Percentiles rank a stretch among this genome's conserved stretches.
phyloP scores from a whole-genome alignment of 2,797 vertebrate species.

The Ctenosaura bakeri region DNA sequence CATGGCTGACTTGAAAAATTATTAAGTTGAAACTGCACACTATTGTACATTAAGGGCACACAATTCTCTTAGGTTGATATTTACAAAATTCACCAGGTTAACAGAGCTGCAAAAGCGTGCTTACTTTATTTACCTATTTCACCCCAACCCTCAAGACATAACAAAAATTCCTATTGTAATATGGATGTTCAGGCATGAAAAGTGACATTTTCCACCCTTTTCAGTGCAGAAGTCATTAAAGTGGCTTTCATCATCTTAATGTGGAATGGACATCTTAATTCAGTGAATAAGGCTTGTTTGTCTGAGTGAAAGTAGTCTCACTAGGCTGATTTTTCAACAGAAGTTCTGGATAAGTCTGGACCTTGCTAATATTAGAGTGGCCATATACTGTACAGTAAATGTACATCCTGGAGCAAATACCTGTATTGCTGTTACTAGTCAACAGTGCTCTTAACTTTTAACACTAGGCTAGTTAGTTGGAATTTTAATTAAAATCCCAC shows the following conservation, averaged over 20 bases:
- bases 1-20: neutral
- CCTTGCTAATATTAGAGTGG: neutral
- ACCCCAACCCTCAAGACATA: neutral
- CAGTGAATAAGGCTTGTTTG: neutral
- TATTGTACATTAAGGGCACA: too few species aligned
- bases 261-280: neutral
- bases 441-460: neutral
- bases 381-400: neutral
- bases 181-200: neutral
- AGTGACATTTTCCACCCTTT: neutral
- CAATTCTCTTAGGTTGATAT: neutral
- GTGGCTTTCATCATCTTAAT: neutral
- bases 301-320: neutral
- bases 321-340: too few species aligned
- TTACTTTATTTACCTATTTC: neutral
- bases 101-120: neutral
- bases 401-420: neutral
- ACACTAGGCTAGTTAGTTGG: neutral
- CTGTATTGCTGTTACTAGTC: neutral
- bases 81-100: neutral
- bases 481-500: neutral
- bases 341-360: neutral
- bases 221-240: neutral
- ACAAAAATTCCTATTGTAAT: neutral
- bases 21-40: too few species aligned